Conservation (phyloP, 1,140 invertebrate species). For the Zaprionus ornatus region DNA sequence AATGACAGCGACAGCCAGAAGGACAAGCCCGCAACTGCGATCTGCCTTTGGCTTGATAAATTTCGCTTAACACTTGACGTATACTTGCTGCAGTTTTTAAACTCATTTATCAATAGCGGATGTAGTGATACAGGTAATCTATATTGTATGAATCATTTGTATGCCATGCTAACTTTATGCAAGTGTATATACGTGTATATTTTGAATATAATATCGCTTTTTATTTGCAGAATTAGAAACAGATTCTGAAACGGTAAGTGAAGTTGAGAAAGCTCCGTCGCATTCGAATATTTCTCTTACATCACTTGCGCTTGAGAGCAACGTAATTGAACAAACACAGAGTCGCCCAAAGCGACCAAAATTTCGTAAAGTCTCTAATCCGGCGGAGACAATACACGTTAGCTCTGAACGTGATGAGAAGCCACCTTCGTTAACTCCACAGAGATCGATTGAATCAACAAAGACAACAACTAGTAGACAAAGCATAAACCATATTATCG, state of each 20-base stretch:
- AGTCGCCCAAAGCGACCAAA: conserved; percentile 46
- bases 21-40: conserved; percentile 35
- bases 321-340: conserved; percentile 5
- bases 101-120: conserved; percentile 29
- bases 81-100: conserved; percentile 69
- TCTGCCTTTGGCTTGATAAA: conserved; percentile 69
- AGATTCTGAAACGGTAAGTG: conserved; percentile 33
- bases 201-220: neutral
- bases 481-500: conserved; percentile 26
- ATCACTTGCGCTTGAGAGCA: conserved; percentile 17
- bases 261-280: conserved; percentile 34
- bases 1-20: neutral
- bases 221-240: conserved; percentile 21
- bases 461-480: too few relatives aligned
- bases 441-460: too few relatives aligned
- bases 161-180: too few relatives aligned
- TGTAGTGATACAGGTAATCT: conserved; percentile 43
- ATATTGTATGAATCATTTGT: neutral
- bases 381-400: conserved; percentile 75
- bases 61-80: conserved; percentile 57
- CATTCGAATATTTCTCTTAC: conserved; percentile 47
- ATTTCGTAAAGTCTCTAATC: conserved; percentile 57
- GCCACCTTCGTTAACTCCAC: conserved; percentile 18
- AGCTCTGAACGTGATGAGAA: conserved; percentile 78
- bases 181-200: too few relatives aligned